Conservation (phyloP, 2,888 invertebrate species). For the Sarcophaga carnaria region DNA sequence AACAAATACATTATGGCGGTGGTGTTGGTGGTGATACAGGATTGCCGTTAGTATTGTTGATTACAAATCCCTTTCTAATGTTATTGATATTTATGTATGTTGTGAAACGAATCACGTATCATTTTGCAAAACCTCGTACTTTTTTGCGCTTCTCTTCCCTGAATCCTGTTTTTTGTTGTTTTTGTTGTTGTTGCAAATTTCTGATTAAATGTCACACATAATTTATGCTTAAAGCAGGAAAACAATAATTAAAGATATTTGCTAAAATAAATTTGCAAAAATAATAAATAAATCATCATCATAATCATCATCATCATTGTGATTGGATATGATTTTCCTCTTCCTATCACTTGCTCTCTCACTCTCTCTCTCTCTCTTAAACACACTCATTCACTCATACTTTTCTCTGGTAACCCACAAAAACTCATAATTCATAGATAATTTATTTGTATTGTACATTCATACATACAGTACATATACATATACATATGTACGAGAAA, state of each 20-base stretch:
- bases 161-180: background rate
- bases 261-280: constrained; percentile 51
- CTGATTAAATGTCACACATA: constrained; percentile 51
- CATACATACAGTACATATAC: background rate
- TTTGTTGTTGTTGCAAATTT: background rate
- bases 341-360: background rate
- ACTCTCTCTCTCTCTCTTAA: background rate
- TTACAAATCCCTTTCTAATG: too few relatives aligned
- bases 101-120: too few relatives aligned
- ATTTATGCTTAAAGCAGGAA: constrained; percentile 43
- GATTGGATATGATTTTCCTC: background rate
- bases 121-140: too few relatives aligned
- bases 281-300: constrained; percentile 58
- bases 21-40: too few relatives aligned
- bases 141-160: background rate
- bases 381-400: background rate
- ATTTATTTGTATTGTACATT: constrained; percentile 40
- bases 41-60: too few relatives aligned
- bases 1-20: too few relatives aligned
- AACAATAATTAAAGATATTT: constrained; percentile 46
- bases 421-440: constrained; percentile 59
- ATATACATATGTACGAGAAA: too few relatives aligned
- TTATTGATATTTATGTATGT: too few relatives aligned
- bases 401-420: constrained; percentile 26
- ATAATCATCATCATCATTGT: background rate